These are phyloP conservation scores for Parnassius apollo DNA, from an alignment of 2,888 invertebrate species.

Conservation along the genomic window DNA sequence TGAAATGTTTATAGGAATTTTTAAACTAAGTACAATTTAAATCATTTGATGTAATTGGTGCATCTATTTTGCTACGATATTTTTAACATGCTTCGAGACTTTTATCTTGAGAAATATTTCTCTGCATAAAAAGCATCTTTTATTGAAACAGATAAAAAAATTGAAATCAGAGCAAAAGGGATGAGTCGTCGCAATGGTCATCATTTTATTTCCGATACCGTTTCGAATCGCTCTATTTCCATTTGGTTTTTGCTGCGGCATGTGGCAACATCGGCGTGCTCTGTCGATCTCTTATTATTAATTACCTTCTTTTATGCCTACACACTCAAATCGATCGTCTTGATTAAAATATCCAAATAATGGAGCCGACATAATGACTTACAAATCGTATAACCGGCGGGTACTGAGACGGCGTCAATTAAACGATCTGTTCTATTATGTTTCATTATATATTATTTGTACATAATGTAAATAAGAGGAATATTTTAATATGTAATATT, in stretches of 20 bases:
- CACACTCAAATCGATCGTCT: conserved; percentile 71
- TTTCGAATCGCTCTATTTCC: conserved; percentile 75
- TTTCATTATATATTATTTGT: conserved; percentile 8
- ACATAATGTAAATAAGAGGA: too few species aligned
- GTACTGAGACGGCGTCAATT: conserved; percentile 50
- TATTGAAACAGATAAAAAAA: conserved; percentile 20
- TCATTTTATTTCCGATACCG: conserved; percentile 63
- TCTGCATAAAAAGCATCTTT: conserved; percentile 20
- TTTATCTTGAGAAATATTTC: not conserved
- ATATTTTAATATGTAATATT: too few species aligned
- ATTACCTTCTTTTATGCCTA: conserved; percentile 75
- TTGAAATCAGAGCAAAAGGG: conserved; percentile 60
- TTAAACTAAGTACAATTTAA: too few species aligned
- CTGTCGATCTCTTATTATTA: conserved; percentile 72
- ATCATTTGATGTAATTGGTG: too few species aligned
- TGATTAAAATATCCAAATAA: conserved; percentile 80
- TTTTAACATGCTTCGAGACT: not conserved
- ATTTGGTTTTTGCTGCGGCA: conserved; percentile 74
- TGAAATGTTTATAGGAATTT: too few species aligned
- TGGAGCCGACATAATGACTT: conserved; percentile 61
- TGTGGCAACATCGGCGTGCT: conserved; percentile 62
- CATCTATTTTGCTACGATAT: too few species aligned
- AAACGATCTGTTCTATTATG: conserved; percentile 28
- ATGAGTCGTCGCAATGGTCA: conserved; percentile 58
- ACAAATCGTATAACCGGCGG: conserved; percentile 40